Evolutionary conservation across 92 coral and sea anemone genomes (phyloP).

Genomic region (Heliopora coerulea): DNA sequence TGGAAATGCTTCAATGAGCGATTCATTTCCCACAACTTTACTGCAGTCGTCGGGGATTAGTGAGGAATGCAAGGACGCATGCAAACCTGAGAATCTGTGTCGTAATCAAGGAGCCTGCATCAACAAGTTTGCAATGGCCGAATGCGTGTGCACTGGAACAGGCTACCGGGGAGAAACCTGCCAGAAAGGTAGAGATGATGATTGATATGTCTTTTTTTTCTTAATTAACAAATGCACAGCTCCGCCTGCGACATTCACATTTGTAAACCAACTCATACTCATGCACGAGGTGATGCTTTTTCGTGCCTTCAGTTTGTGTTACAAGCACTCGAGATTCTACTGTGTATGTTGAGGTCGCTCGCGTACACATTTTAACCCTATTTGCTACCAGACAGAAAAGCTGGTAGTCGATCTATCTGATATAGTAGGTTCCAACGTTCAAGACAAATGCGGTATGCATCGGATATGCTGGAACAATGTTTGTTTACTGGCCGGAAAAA

Average conservation of each 20-base stretch:
- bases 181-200: slow-evolving; percentile 21
- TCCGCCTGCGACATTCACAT: neutral
- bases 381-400: too few species aligned
- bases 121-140: slow-evolving; percentile 36
- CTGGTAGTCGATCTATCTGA: too few species aligned
- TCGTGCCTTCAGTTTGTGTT: too few species aligned
- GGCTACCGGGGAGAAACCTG: slow-evolving; percentile 20
- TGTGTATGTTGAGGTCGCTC: too few species aligned
- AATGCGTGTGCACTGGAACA: slow-evolving; percentile 29
- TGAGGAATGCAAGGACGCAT: slow-evolving; percentile 26
- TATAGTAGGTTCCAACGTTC: too few species aligned
- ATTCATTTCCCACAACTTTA: neutral
- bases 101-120: slow-evolving; percentile 19
- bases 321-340: too few species aligned
- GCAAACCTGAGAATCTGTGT: slow-evolving; percentile 27
- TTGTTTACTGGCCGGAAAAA: too few species aligned
- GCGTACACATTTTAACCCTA: too few species aligned
- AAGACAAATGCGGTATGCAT: too few species aligned
- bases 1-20: neutral
- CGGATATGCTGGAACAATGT: too few species aligned
- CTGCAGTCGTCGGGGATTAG: slow-evolving; percentile 13
- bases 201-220: slow-evolving; percentile 1
- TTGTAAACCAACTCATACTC: too few species aligned
- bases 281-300: too few species aligned
- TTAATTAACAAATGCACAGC: neutral